A percentile compares a stretch with the other conserved stretches of the same genome.
These are phyloP conservation scores for Vulpes lagopus DNA, from an alignment of 2,113 vertebrate genomes.

Conservation along the genomic window DNA sequence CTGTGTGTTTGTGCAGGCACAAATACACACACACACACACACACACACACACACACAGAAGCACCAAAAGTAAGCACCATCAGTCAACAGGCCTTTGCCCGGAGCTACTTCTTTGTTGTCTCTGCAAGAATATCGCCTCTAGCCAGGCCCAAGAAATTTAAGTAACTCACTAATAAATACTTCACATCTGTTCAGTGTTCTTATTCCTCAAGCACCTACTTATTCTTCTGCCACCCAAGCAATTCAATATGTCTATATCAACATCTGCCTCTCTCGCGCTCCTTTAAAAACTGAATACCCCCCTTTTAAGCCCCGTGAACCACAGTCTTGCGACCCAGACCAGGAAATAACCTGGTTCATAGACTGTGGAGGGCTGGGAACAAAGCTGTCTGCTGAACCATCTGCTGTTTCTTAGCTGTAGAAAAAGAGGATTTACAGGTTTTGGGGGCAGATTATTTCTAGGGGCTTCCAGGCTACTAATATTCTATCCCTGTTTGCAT, in stretches of 20 bases:
- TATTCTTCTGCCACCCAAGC: not conserved
- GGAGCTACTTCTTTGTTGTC: not conserved
- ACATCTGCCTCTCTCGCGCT: not conserved
- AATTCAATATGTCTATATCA: not conserved
- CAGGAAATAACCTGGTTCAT: not conserved
- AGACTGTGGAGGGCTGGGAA: not conserved
- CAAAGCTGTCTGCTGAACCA: not conserved
- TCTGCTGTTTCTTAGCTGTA: conserved; percentile 9
- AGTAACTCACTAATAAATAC: not conserved
- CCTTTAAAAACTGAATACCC: not conserved
- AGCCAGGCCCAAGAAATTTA: not conserved
- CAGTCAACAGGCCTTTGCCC: not conserved
- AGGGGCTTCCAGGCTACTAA: not conserved
- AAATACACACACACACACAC: not conserved
- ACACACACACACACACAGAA: not conserved
- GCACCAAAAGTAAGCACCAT: not conserved
- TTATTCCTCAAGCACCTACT: not conserved
- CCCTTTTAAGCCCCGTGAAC: not conserved
- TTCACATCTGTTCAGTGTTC: not conserved
- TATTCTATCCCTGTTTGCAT: not conserved
- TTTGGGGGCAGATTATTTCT: conserved; percentile 8
- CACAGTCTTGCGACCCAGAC: not conserved
- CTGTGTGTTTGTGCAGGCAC: not conserved
- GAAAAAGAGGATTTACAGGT: conserved; percentile 38
- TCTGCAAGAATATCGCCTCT: not conserved